Conservation (phyloP, 2,797 vertebrate species). For the Pseudochirops cupreus region DNA sequence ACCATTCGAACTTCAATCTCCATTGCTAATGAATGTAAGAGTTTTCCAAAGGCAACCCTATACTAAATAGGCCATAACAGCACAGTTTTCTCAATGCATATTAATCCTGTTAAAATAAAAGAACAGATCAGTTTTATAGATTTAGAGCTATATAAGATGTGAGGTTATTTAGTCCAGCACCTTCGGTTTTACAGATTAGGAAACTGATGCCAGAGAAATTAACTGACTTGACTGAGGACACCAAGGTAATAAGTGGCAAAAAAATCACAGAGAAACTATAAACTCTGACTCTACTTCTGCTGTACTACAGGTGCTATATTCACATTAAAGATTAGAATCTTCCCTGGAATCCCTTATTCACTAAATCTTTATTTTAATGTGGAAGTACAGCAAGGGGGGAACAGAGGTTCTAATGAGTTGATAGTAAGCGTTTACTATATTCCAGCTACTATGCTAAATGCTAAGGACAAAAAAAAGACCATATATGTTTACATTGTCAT, state of each 20-base stretch:
- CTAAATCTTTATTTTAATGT: not conserved
- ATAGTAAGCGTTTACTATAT: not conserved
- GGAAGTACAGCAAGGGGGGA: not conserved
- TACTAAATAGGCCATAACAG: slow-evolving; percentile 25
- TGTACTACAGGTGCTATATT: not conserved
- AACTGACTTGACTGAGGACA: not conserved
- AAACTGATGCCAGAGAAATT: not conserved
- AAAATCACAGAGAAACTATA: not conserved
- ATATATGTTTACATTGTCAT: not conserved
- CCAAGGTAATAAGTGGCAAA: not conserved
- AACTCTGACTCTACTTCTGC: not conserved
- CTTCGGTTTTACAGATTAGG: not conserved
- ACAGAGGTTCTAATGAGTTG: not conserved
- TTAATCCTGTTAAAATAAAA: slow-evolving; percentile 37
- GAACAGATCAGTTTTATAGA: not conserved
- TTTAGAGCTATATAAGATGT: not conserved
- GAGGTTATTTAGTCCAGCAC: not conserved
- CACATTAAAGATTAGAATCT: not conserved
- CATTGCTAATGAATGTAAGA: slow-evolving; percentile 12
- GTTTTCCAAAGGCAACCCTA: slow-evolving; percentile 21
- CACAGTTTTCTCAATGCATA: slow-evolving; percentile 15
- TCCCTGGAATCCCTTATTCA: not conserved
- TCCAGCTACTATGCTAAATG: not conserved
- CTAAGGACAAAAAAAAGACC: not conserved
- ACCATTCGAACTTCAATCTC: slow-evolving; percentile 81